Evolutionary conservation across 2,113 vertebrate species (phyloP), one percentile per base, ranked within the genome.

Genomic region (Channa argus): DNA sequence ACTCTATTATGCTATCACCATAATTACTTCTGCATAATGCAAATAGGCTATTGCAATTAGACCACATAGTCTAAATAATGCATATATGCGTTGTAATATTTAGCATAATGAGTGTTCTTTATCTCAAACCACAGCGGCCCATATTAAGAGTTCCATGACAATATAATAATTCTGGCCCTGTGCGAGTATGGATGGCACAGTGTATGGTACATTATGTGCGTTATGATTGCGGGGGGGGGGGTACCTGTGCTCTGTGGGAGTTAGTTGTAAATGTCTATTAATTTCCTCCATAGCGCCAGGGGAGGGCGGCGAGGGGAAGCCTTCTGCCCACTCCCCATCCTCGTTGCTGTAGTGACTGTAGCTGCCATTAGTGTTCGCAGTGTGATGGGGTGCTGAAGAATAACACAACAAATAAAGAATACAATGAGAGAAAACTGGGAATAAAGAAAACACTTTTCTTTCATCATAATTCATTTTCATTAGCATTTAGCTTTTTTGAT

Each of bases 271-370:
- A 5, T 84, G 74, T 70, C 84, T 62, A 34, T 68, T 90, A 53
- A 91, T 88, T 59, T 88, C 73, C 51, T 88, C 80, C 82, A 83
- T 60, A 0, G 87, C 10, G 5, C 60, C 47, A 0, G 78, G 81
- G 0, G 89, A 91, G 0, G 92, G 87, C 1, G 86, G 87, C 0
- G 72, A 78, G 4, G 86, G 88, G 68, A 91, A 93, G 66, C 67
- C 66, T 1, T 77, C 36, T 37, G 71, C 66, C 2, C 12, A 3
- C 3, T 86, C 70, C 5, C 83, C 82, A 0, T 84, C 58, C 3
- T 60, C 13, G 39, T 85, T 76, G 80, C 76, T 13, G 73, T 89
- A 79, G 79, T 79, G 63, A 69, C 55, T 39, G 49, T 82, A 60
- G 76, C 13, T 53, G 36, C 82, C 87, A 4, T 77, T 80, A 5